Evolutionary conservation across 2,888 invertebrate species (phyloP), one percentile per base, ranked within the genome.

Genomic region (Spodoptera exigua): DNA sequence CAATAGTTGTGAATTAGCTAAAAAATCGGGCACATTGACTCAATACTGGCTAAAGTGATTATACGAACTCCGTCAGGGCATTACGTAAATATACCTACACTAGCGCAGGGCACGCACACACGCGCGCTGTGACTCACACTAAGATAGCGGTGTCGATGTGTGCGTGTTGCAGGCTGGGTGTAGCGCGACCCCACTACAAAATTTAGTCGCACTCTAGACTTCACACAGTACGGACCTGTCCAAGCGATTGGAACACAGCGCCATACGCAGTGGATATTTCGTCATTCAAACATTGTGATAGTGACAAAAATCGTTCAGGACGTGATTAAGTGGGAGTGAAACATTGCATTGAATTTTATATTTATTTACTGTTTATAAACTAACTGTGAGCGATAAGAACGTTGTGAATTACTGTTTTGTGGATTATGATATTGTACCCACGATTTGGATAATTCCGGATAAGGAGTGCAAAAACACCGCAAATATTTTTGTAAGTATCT

Each of bases 401-500:
- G 66, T 79, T 82, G 88, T 85, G 79, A 70, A 83, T 83, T 86
- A 68, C 73, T 81, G 86, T 87, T 85, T 81, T 82, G 88, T 91
- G 91, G 90, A 88, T 91, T 91, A 88, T 91, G 88, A 88, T 83
- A 92, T 90, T 89, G 81, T 88, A 87, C 85, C 87, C 90, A 84
- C 87, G 76, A 89, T 90, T 93, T 93, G 93, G 94, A 93, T 93
- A 94, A 91, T 92, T 93, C 90, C 91, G 83, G 84, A 87, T 81
- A 87, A 89, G 89, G 91, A 90, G 92, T 86, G 76, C 82, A 75
- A 80, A 70, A 87, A 91, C 82, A 84, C 91, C 90, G 94, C 93
- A 94, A 94, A 93, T 93, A 94, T 93, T 94, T 94, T 89, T 80
- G 94, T 94, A 90, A 93, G 94, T 93, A 93, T 89, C 67, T 80